These are phyloP conservation scores for Magallana angulata DNA, from an alignment of 1,140 invertebrate genomes.

Conservation along the genomic window DNA sequence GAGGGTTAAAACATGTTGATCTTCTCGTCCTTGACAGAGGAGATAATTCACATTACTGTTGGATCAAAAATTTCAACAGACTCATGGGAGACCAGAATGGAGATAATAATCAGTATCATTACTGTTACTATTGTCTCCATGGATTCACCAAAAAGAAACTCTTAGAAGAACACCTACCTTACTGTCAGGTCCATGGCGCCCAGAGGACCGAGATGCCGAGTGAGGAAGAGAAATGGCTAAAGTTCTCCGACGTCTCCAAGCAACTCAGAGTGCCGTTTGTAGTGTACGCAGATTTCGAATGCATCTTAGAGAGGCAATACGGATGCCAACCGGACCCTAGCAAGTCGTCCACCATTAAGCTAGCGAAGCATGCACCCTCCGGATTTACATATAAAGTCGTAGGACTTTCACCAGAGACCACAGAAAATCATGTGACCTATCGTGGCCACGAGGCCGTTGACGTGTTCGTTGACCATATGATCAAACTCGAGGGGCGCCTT, in stretches of 20 bases:
- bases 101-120: not conserved
- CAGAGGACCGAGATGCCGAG: not conserved
- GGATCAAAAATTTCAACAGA: conserved; percentile 31
- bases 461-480: conserved; percentile 10
- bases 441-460: not conserved
- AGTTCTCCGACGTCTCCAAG: conserved; percentile 31
- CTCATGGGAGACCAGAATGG: not conserved
- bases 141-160: conserved; percentile 1
- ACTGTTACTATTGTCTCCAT: not conserved
- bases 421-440: conserved; percentile 16
- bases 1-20: not conserved
- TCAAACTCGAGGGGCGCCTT: not conserved
- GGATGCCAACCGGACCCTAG: conserved; percentile 4
- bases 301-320: not conserved
- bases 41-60: conserved; percentile 25
- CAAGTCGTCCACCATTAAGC: not conserved
- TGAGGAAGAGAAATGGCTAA: conserved; percentile 39
- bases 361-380: conserved; percentile 6
- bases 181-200: not conserved
- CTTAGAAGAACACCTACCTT: not conserved
- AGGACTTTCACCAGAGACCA: not conserved
- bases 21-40: conserved; percentile 12
- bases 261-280: conserved; percentile 17
- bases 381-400: conserved; percentile 38
- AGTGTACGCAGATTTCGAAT: conserved; percentile 33